Evolutionary conservation across 2,113 vertebrate genomes (phyloP), one percentile per base, ranked within the genome.

Genomic region (Microcebus tavaratra): DNA sequence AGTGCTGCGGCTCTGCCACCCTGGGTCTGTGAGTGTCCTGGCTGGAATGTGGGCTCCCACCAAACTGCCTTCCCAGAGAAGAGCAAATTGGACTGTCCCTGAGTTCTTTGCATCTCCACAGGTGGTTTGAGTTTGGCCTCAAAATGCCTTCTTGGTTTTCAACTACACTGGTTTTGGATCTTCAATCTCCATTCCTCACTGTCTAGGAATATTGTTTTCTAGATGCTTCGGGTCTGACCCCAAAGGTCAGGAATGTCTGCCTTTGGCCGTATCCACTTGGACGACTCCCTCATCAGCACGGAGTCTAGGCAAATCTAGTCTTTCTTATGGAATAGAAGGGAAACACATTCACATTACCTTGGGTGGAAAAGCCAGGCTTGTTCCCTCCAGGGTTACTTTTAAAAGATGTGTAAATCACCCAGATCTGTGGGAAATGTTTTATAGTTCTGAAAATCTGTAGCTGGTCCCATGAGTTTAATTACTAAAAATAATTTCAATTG

Each of bases 81-180:
- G 88, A 12, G 23, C 5, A 96, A 91, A 89, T 89, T 91, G 75
- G 57, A 97, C 29, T 73, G 82, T 18, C 68, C 31, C 53, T 85
- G 55, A 65, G n/a, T 55, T 80, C 53, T 78, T n/a, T 59, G 39
- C 25, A 17, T 75, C 67, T 85, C 72, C 79, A 91, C 97, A 97
- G 65, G 91, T 85, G 94, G 48, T 95, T 86, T 97, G 67, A 91
- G 42, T 93, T 91, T 97, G 27, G 80, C 65, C 55, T 89, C 45
- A 42, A 68, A 93, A 76, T 18, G 72, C 34, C 48, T 50, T 86
- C 68, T 86, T 75, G 27, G 55, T 93, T 92, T 95, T 79, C 91
- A 72, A 61, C 72, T 57, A 81, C 88, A 94, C 67, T 78, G 92
- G 14, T 55, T 84, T 92, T 70, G 29, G 29, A 29, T 89, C 34